These are phyloP conservation scores for Caenorhabditis panamensis DNA, from an alignment of 2,888 invertebrate species.

Conservation along the genomic window DNA sequence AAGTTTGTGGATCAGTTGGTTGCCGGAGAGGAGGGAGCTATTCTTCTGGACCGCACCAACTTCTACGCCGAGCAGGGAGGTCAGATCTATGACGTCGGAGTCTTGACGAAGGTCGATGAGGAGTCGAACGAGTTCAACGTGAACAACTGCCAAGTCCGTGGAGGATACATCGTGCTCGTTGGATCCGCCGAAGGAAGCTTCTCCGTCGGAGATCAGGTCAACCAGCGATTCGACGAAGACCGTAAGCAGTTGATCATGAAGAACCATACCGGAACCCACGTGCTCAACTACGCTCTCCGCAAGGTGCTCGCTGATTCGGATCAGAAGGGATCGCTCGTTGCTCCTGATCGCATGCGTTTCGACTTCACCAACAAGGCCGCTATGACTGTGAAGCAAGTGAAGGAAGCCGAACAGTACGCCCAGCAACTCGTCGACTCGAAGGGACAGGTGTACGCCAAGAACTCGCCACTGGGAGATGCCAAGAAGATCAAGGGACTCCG, in stretches of 20 bases:
- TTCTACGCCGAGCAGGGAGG: slow-evolving; percentile 99
- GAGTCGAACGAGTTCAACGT: slow-evolving; percentile 91
- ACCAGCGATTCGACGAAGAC: slow-evolving; percentile 88
- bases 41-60: slow-evolving; percentile 92
- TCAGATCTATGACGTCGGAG: slow-evolving; percentile 97
- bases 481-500: slow-evolving; percentile 93
- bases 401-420: slow-evolving; percentile 88
- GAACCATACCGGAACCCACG: slow-evolving; percentile 98
- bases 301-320: slow-evolving; percentile 86
- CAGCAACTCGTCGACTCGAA: slow-evolving; percentile 88
- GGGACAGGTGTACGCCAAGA: slow-evolving; percentile 90
- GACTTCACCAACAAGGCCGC: slow-evolving; percentile 96
- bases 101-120: slow-evolving; percentile 87
- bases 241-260: slow-evolving; percentile 95
- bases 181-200: slow-evolving; percentile 91
- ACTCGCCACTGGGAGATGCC: slow-evolving; percentile 89
- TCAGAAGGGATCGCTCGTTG: slow-evolving; percentile 91
- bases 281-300: slow-evolving; percentile 94
- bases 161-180: slow-evolving; percentile 94
- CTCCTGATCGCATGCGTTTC: slow-evolving; percentile 95
- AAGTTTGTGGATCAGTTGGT: slow-evolving; percentile 89
- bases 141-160: slow-evolving; percentile 93
- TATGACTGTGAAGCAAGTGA: slow-evolving; percentile 90
- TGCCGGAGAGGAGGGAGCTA: slow-evolving; percentile 92
- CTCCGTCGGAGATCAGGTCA: slow-evolving; percentile 90